Conservation (phyloP, 2,888 invertebrate genomes). For the Andrena fulva region DNA sequence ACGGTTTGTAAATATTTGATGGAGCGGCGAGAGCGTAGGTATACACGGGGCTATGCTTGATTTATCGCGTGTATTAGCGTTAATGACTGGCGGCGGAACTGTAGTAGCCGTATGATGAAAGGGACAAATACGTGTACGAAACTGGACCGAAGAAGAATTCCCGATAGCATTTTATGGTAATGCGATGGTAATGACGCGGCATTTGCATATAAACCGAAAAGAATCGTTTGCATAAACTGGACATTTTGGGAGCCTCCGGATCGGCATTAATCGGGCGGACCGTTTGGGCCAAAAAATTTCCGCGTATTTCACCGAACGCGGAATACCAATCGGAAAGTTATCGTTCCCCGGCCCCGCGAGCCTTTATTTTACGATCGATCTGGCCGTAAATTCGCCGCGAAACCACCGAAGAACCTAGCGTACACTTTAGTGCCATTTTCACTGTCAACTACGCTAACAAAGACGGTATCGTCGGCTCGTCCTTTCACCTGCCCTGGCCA, state of each 20-base stretch:
- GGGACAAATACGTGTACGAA: constrained; percentile 4
- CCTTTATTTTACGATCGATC: constrained; percentile 68
- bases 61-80: constrained; percentile 10
- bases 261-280: constrained; percentile 12
- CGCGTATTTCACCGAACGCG: constrained; percentile 36
- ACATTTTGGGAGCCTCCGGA: constrained; percentile 1
- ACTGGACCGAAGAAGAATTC: neutral
- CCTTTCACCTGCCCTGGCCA: constrained; percentile 23
- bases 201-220: constrained; percentile 29
- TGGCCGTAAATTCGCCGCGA: constrained; percentile 54
- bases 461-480: constrained; percentile 43
- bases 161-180: constrained; percentile 10
- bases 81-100: constrained; percentile 19
- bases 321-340: constrained; percentile 51
- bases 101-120: constrained; percentile 1
- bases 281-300: constrained; percentile 5
- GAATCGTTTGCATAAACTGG: constrained; percentile 27
- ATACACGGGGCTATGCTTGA: constrained; percentile 6
- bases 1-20: constrained; percentile 42
- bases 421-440: constrained; percentile 48
- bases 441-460: constrained; percentile 42
- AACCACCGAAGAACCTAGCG: constrained; percentile 40
- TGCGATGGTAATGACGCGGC: neutral
- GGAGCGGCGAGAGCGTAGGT: neutral
- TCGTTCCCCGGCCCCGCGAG: constrained; percentile 22